Evolutionary conservation across 2,888 invertebrate species (phyloP).

Genomic region (Cosmia trapezina): DNA sequence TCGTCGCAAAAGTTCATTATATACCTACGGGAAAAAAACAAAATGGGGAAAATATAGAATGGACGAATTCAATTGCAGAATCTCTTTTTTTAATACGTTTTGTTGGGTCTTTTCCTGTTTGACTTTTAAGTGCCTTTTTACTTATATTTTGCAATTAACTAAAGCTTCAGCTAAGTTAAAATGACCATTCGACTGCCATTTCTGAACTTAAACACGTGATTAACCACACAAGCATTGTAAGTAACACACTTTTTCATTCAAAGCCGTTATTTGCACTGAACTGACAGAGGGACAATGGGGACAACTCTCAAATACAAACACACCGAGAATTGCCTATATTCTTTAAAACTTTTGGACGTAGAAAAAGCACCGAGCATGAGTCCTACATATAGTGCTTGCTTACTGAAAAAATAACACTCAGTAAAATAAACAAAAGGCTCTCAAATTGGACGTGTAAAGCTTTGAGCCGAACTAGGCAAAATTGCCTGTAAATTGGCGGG

Average conservation of each 20-base stretch:
- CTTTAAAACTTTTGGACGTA: slow-evolving; percentile 27
- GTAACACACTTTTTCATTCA: neutral
- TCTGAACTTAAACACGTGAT: neutral
- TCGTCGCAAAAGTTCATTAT: slow-evolving; percentile 33
- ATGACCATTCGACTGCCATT: neutral
- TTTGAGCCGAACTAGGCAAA: slow-evolving; percentile 54
- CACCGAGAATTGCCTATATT: slow-evolving; percentile 14
- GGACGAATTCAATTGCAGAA: slow-evolving; percentile 7
- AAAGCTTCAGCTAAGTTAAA: neutral
- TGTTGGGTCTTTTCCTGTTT: neutral
- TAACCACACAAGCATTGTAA: neutral
- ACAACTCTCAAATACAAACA: slow-evolving; percentile 21
- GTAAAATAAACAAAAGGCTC: slow-evolving; percentile 63
- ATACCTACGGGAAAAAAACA: slow-evolving; percentile 20
- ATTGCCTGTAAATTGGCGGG: slow-evolving; percentile 49
- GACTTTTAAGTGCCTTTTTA: neutral
- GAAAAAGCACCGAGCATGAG: slow-evolving; percentile 32
- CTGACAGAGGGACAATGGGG: neutral
- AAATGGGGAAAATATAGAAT: slow-evolving; percentile 4
- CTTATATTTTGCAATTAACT: neutral
- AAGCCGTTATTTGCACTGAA: neutral
- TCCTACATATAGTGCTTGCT: slow-evolving; percentile 46
- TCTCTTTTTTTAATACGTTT: slow-evolving; percentile 3
- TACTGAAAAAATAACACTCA: slow-evolving; percentile 54
- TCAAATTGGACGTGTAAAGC: slow-evolving; percentile 63